These are phyloP conservation scores for Psilopogon haemacephalus DNA, from an alignment of 2,113 vertebrate species.

Conservation along the genomic window DNA sequence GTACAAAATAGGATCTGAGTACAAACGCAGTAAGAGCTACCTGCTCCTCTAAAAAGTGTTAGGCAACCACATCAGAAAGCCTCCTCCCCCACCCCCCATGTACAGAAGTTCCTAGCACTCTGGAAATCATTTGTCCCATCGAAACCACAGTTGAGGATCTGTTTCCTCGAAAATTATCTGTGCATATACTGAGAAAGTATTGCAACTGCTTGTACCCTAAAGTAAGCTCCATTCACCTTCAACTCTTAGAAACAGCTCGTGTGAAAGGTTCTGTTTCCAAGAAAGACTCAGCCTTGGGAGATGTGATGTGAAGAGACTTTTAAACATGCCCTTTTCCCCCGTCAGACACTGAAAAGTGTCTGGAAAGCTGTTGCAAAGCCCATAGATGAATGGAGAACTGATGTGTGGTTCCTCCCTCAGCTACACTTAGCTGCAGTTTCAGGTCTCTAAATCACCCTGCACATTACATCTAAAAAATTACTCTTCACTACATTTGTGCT, in stretches of 20 bases:
- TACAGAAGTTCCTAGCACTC: not conserved
- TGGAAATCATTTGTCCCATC: not conserved
- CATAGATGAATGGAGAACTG: not conserved
- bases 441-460: not conserved
- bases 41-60: not conserved
- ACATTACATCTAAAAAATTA: not conserved
- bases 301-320: not conserved
- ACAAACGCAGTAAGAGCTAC: not conserved
- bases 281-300: not conserved
- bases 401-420: not conserved
- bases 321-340: not conserved
- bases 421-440: not conserved
- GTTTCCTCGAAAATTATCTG: not conserved
- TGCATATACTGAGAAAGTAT: not conserved
- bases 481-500: not conserved
- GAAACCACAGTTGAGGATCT: not conserved
- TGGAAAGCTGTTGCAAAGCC: not conserved
- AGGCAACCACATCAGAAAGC: not conserved
- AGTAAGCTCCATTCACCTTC: not conserved
- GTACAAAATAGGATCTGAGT: not conserved
- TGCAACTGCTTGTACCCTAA: not conserved
- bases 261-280: not conserved
- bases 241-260: not conserved
- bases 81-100: not conserved
- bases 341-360: not conserved